These are phyloP conservation scores for Xenotilapia longispinis DNA, from an alignment of 2,113 vertebrate species.

Conservation along the genomic window DNA sequence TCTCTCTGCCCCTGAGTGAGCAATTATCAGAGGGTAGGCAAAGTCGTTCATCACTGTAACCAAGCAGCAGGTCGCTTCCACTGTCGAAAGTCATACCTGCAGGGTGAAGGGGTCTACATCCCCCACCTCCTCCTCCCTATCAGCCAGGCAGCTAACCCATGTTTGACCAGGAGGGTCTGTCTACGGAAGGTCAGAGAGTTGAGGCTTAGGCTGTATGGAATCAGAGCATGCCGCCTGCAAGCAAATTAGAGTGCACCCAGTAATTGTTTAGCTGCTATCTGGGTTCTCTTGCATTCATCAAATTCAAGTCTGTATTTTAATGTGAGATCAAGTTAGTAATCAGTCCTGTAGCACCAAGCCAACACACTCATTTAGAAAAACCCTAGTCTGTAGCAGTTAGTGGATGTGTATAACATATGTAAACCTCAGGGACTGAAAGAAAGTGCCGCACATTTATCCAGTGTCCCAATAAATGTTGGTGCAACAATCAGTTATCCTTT, in stretches of 20 bases:
- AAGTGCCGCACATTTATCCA: background rate
- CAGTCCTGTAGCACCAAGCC: background rate
- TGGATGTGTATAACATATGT: background rate
- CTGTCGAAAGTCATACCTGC: slow-evolving; percentile 56
- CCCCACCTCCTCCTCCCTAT: background rate
- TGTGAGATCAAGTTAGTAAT: slow-evolving; percentile 31
- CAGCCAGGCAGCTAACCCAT: background rate
- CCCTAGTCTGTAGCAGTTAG: background rate
- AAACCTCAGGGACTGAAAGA: background rate
- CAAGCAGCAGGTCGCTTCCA: slow-evolving; percentile 50
- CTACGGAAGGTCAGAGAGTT: slow-evolving; percentile 9
- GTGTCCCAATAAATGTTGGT: background rate
- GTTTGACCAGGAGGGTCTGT: slow-evolving; percentile 12
- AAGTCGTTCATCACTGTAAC: slow-evolving; percentile 75
- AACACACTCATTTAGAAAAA: background rate
- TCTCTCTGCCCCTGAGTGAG: slow-evolving; percentile 77
- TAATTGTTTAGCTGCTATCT: background rate
- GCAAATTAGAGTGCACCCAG: slow-evolving; percentile 35
- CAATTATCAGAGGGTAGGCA: slow-evolving; percentile 76
- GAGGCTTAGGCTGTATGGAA: background rate
- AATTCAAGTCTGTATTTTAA: slow-evolving; percentile 11
- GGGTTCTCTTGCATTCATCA: background rate
- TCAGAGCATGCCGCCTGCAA: background rate
- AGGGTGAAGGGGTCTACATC: slow-evolving; percentile 9
- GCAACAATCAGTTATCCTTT: background rate